phyloP scores from a whole-genome alignment of 2,113 vertebrate genomes.

The Stictonetta naevosa region DNA sequence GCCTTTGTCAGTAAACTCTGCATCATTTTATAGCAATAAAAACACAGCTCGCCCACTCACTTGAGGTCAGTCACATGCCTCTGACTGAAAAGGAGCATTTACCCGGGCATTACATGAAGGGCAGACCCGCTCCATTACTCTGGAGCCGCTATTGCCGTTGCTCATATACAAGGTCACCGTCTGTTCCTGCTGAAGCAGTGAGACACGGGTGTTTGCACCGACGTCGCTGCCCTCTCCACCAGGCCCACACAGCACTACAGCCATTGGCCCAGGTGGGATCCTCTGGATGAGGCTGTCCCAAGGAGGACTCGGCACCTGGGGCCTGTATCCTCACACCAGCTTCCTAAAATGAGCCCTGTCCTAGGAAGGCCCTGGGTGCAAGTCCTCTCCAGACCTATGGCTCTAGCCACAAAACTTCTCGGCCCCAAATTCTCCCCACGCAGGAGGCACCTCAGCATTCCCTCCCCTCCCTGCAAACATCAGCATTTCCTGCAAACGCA shows the following conservation, averaged over 20 bases:
- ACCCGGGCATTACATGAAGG: rapidly evolving
- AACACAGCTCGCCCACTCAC: not conserved
- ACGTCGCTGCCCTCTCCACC: too few relatives aligned
- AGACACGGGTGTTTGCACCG: too few relatives aligned
- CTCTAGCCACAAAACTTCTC: not conserved
- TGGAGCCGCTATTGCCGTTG: not conserved
- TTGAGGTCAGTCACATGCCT: not conserved
- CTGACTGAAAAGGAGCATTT: not conserved
- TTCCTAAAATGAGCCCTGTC: not conserved
- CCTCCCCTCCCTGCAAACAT: not conserved
- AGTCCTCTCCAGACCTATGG: not conserved
- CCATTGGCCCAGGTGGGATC: not conserved
- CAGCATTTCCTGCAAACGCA: not conserved
- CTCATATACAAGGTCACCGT: not conserved
- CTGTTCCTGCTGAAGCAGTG: not conserved
- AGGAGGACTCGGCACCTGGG: not conserved
- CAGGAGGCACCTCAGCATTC: not conserved
- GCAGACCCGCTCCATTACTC: not conserved
- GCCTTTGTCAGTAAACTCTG: conserved; percentile 24
- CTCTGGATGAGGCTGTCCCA: rapidly evolving
- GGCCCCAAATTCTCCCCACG: rapidly evolving
- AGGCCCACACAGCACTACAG: rapidly evolving
- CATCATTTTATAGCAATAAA: conserved; percentile 3
- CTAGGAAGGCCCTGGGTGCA: not conserved
- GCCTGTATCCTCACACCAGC: not conserved